A percentile compares a stretch with the other conserved stretches of the same genome.
Conservation (phyloP, 2,113 vertebrate species). For the Edolisoma coerulescens region DNA sequence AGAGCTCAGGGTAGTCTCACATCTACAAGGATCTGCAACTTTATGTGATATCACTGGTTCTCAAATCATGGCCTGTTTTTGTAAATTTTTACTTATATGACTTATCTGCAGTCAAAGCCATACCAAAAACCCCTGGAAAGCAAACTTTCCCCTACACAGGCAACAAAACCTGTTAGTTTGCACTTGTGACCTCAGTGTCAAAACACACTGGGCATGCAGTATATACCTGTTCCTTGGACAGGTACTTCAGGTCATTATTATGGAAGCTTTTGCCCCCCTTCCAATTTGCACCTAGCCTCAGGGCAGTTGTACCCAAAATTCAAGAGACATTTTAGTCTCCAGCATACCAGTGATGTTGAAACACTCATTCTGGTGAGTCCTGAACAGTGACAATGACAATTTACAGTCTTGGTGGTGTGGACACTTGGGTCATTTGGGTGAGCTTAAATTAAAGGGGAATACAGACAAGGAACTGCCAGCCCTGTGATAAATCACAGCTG, state of each 20-base stretch:
- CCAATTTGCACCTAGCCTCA: neutral
- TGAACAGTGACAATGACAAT: neutral
- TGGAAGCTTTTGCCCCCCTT: neutral
- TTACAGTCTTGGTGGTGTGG: neutral
- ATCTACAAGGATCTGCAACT: neutral
- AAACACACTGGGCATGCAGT: neutral
- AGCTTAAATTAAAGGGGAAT: conserved; percentile 8
- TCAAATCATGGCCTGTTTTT: neutral
- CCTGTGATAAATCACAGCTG: neutral
- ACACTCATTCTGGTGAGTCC: neutral
- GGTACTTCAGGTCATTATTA: neutral
- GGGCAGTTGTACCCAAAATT: neutral
- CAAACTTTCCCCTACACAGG: neutral
- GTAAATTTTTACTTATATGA: neutral
- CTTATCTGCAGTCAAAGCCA: neutral
- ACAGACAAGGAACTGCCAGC: neutral
- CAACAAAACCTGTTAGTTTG: neutral
- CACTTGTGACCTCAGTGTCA: neutral
- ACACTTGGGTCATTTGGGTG: neutral
- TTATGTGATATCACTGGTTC: neutral
- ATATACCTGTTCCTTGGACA: neutral
- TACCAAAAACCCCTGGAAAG: neutral
- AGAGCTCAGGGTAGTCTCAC: neutral
- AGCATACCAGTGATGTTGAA: neutral
- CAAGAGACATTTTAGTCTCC: neutral